phyloP scores from a whole-genome alignment of 2,888 invertebrate genomes.

The Lordiphosa fenestrarum region DNA sequence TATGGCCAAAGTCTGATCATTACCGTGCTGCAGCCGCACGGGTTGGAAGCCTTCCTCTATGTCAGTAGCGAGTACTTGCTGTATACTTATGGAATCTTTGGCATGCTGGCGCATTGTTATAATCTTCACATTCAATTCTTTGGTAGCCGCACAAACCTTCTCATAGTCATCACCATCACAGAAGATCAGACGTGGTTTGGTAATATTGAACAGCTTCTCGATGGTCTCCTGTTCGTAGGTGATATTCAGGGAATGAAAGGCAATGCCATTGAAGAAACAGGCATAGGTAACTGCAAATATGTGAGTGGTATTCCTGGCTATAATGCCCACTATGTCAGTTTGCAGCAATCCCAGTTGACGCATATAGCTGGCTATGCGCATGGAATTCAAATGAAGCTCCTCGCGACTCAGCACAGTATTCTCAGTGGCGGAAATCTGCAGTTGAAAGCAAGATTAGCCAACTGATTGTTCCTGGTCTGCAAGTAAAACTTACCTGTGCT shows the following conservation, averaged over 20 bases:
- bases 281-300: slow-evolving; percentile 8
- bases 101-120: slow-evolving; percentile 5
- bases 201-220: slow-evolving; percentile 1
- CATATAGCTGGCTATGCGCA: slow-evolving; percentile 8
- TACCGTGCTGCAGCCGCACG: neutral
- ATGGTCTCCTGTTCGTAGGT: slow-evolving; percentile 8
- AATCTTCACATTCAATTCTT: neutral
- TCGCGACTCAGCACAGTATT: neutral
- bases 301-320: slow-evolving; percentile 11
- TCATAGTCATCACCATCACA: slow-evolving; percentile 12
- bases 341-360: slow-evolving; percentile 1
- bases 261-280: slow-evolving; percentile 7
- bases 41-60: neutral
- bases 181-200: slow-evolving; percentile 5
- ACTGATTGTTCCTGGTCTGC: too few relatives aligned
- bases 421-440: slow-evolving; percentile 10
- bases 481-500: slow-evolving; percentile 36
- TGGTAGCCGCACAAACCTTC: neutral
- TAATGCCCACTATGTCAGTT: slow-evolving; percentile 9
- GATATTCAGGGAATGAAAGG: slow-evolving; percentile 9
- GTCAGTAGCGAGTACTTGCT: neutral
- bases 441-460: neutral
- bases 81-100: neutral
- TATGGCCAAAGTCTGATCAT: slow-evolving; percentile 10
- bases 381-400: neutral